Evolutionary conservation across 2,797 vertebrate species (phyloP).

Genomic region (Mionectes olivaceus): DNA sequence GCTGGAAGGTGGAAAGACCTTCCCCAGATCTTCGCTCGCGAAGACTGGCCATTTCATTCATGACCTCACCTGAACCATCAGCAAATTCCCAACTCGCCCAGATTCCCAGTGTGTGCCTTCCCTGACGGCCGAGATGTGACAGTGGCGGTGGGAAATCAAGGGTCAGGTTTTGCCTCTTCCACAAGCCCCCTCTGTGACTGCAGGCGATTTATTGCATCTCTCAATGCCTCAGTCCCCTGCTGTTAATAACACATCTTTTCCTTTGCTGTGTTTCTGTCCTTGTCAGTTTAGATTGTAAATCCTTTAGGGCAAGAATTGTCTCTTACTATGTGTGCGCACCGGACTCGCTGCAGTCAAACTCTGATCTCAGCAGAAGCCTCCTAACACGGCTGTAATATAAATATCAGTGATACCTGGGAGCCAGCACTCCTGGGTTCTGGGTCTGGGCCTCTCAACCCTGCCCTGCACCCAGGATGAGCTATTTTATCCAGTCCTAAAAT

Average conservation of each 20-base stretch:
- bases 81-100: neutral
- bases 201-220: constrained; percentile 37
- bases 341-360: neutral
- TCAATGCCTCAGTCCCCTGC: constrained; percentile 3
- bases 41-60: too few relatives aligned
- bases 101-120: neutral
- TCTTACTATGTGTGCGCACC: neutral
- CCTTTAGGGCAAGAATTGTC: constrained; percentile 43
- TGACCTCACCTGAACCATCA: neutral
- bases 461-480: neutral
- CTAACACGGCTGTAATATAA: neutral
- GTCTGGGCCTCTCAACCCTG: neutral
- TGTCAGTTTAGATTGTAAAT: constrained; percentile 48
- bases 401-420: neutral
- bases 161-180: neutral
- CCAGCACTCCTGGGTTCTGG: neutral
- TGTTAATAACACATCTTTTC: constrained; percentile 54
- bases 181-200: neutral
- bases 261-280: constrained; percentile 51
- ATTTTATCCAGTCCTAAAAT: neutral
- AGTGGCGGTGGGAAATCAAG: rapidly evolving
- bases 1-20: too few relatives aligned
- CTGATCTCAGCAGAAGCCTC: constrained; percentile 53
- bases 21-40: too few relatives aligned
- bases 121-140: neutral